phyloP scores from a whole-genome alignment of 2,888 invertebrate species.

The Conus canariensis region DNA sequence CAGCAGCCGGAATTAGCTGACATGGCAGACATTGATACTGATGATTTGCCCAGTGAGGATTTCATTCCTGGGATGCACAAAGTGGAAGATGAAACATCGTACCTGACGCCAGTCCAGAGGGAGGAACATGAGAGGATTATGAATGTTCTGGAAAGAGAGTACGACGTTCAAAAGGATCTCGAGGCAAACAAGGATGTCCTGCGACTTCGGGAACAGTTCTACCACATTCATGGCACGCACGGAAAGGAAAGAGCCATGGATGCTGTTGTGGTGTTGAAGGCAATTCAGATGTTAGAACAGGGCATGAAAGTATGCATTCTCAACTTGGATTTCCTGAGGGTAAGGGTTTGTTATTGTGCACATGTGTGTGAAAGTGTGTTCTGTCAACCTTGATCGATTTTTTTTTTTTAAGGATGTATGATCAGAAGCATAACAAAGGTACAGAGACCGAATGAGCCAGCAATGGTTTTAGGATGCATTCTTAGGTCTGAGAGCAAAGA shows the following conservation, averaged over 20 bases:
- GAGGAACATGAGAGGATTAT: not conserved
- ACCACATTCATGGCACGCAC: constrained; percentile 17
- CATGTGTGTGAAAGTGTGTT: not conserved
- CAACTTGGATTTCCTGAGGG: constrained; percentile 35
- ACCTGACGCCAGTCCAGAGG: not conserved
- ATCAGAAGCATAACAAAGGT: no score
- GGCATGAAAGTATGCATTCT: constrained; percentile 15
- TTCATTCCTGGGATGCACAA: constrained; percentile 27
- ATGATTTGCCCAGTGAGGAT: not conserved
- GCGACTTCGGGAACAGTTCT: constrained; percentile 4
- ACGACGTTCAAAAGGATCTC: not conserved
- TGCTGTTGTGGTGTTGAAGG: constrained; percentile 23
- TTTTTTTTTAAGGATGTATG: not conserved
- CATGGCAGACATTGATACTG: not conserved
- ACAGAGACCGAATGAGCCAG: no score
- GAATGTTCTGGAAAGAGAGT: not conserved
- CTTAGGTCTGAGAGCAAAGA: no score
- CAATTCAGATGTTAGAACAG: constrained; percentile 12
- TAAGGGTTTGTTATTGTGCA: constrained; percentile 3
- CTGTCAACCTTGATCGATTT: not conserved
- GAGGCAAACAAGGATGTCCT: constrained; percentile 23
- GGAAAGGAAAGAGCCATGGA: constrained; percentile 19
- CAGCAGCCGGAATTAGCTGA: not conserved
- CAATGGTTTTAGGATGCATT: no score
- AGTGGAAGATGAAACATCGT: not conserved